Conservation (phyloP, 1,140 invertebrate species). For the Dolichoris vasculosae region DNA sequence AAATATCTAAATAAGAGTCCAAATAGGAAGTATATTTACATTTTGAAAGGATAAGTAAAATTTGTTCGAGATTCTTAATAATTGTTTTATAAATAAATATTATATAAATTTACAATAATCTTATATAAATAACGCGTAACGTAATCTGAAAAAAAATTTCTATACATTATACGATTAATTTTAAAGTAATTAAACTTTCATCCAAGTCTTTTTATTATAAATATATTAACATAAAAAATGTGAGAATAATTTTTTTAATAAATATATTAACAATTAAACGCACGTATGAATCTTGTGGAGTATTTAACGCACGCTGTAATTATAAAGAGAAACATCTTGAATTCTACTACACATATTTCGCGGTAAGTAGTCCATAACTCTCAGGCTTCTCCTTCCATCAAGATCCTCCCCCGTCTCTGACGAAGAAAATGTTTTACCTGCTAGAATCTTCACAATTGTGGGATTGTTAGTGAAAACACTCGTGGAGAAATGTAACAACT, state of each 20-base stretch:
- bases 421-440: constrained; percentile 67
- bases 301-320: constrained; percentile 27
- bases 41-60: too few species aligned
- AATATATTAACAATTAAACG: background rate
- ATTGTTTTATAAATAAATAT: too few species aligned
- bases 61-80: too few species aligned
- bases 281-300: background rate
- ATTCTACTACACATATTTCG: constrained; percentile 43
- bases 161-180: too few species aligned
- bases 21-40: too few species aligned
- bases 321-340: constrained; percentile 39
- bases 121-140: too few species aligned
- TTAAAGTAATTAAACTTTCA: too few species aligned
- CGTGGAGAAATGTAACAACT: constrained; percentile 58
- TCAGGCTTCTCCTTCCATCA: constrained; percentile 60
- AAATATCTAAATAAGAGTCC: too few species aligned
- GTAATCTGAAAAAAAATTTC: too few species aligned
- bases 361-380: constrained; percentile 68
- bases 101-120: too few species aligned
- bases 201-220: too few species aligned
- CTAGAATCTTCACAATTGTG: constrained; percentile 55
- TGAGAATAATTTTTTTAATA: background rate
- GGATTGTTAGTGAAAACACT: constrained; percentile 68
- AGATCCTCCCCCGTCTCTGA: constrained; percentile 57
- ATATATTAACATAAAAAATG: too few species aligned